phyloP scores from a whole-genome alignment of 2,797 vertebrate genomes.

The Sebastes minor region DNA sequence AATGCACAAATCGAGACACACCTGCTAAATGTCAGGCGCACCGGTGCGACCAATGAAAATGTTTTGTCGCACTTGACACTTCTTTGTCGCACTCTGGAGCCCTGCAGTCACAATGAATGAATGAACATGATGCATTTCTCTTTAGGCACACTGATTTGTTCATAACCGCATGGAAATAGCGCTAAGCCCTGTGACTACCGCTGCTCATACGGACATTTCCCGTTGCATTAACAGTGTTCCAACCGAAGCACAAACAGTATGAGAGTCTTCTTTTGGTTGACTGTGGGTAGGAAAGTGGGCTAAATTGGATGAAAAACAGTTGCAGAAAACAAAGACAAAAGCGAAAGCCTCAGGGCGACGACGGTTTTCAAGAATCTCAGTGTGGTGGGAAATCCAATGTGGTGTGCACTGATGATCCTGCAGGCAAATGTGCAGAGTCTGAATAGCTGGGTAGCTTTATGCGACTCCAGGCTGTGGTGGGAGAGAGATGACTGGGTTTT shows the following conservation, averaged over 20 bases:
- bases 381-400: conserved; percentile 34
- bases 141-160: not conserved
- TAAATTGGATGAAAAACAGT: conserved; percentile 39
- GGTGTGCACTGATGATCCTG: conserved; percentile 36
- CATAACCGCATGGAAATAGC: not conserved
- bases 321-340: conserved; percentile 30
- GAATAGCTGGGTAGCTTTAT: not conserved
- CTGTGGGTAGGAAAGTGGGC: conserved; percentile 2
- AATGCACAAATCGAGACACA: rapidly evolving
- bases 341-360: conserved; percentile 26
- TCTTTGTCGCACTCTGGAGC: too few species aligned
- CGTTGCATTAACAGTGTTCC: not conserved
- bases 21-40: too few species aligned
- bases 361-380: conserved; percentile 23
- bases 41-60: too few species aligned
- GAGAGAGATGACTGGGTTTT: not conserved
- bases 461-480: conserved; percentile 1
- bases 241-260: not conserved
- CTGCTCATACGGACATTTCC: not conserved
- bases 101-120: rapidly evolving
- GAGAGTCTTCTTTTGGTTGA: not conserved
- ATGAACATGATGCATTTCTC: not conserved
- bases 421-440: conserved; percentile 13
- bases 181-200: not conserved
- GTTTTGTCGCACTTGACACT: too few species aligned